Evolutionary conservation across 1,140 invertebrate species (phyloP), one percentile per base, ranked within the genome.

Genomic region (Anadara kagoshimensis): DNA sequence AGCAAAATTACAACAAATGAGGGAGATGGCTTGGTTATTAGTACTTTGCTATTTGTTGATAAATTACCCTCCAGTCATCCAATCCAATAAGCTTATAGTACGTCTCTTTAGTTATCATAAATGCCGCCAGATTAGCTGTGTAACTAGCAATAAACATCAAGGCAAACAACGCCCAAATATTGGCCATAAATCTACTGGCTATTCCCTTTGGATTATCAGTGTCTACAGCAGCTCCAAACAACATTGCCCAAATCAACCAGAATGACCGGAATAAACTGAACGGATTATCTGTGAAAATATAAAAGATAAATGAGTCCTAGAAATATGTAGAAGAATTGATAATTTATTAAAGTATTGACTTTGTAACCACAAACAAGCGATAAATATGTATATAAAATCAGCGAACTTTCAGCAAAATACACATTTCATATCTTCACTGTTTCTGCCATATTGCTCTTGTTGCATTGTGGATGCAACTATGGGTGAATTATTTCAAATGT

Each of bases 161-260:
- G 12, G 97, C 97, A 88, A 99, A 99, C 92, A 99, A 94, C 11
- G 98, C 97, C 98, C 97, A 99, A 70, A 98, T 94, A 86, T 98
- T 98, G 24, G 96, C 96, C 94, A 99, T 96, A 87, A 98, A 98
- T 77, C 94, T 43, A 95, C 95, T 67, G 95, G 87, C 97, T 86
- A 98, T 97, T 51, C 97, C 97, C 82, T 94, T 91, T 0, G 97
- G 97, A 57, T 95, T 97, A 89, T 98, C 97, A 57, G 98, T 95
- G 85, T 98, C 96, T 8, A 98, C 97, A 53, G 97, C 96, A 29
- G 98, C 97, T 90, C 96, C 95, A 90, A 99, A 99, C 20, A 99
- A 92, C 45, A 99, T 96, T n/a, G 98, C 96, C 97, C 97, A 99
- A n/a, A 99, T 98, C 69, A 99, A 91, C 98, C 98, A 99, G 87